Base-by-base conservation (phyloP, 2,113 vertebrate genomes). In the Balaeniceps rex region DNA sequence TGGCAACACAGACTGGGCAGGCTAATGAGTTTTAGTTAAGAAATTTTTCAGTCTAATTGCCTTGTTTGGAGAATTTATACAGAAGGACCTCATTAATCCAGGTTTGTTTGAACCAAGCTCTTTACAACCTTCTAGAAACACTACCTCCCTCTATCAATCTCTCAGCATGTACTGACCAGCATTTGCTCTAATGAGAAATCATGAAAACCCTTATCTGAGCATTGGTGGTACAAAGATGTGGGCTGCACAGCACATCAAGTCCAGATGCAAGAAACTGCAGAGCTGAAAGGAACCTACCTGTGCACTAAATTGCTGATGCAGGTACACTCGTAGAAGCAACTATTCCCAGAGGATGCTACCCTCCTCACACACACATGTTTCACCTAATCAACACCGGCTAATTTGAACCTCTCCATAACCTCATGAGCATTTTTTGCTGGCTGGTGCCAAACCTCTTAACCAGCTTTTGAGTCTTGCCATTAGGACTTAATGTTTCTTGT, bases 21-120 rank as follows among this genome's bases (percentile, higher is more conserved):
- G 61, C 29, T 94, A 85, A 90, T 23, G 52, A 93, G 31, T 70
- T 88, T 76, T 49, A 49, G 54, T 42, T 29, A 23, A 61, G 88
- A 86, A 13, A 74, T 70, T 83, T 90, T 94, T 93, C 79, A 81
- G 71, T 83, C 68, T 93, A 65, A 79, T 88, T 90, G 68, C 34
- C 54, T 91, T 11, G 0, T 90, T 83, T 61, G 54, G 46, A 87
- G 79, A 88, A 46, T 70, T 61, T 70, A 10, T 63, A 38, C 2
- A 0, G 60, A 76, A 60, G 51, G 42, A 58, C 7, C 23, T 71
- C 49, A 84, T 87, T 66, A 88, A 83, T 83, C 29, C 13, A 25
- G 16, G 7, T 66, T 87, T 70, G 31, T 92, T 75, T 66, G 55
- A 84, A 63, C 31, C 9, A 54, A 49, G 25, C 16, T 54, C 34